Evolutionary conservation across 2,113 vertebrate genomes (phyloP).

Genomic region (Carollia perspicillata): DNA sequence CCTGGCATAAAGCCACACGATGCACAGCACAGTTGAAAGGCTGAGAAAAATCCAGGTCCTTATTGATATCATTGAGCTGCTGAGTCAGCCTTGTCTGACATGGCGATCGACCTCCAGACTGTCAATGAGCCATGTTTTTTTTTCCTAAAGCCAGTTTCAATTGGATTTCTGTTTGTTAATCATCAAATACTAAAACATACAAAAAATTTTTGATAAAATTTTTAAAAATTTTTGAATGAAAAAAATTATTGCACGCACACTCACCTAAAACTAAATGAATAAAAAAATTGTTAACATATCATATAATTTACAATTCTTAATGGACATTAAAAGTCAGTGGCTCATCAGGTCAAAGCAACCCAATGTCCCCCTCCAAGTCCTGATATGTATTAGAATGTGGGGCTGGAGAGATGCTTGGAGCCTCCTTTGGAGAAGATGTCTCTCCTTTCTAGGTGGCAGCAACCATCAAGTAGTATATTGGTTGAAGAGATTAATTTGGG

Average conservation of each 20-base stretch:
- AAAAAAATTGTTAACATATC: neutral
- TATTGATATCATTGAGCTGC: neutral
- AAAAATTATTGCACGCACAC: neutral
- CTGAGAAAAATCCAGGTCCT: neutral
- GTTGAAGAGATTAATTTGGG: neutral
- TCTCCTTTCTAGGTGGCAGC: neutral
- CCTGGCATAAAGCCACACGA: neutral
- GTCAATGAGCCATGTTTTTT: neutral
- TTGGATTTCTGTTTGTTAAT: neutral
- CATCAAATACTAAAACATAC: neutral
- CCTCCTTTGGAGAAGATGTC: neutral
- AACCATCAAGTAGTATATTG: neutral
- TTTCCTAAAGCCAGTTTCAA: neutral
- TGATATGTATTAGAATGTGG: neutral
- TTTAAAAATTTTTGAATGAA: neutral
- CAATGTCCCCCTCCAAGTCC: neutral
- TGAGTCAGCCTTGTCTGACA: neutral
- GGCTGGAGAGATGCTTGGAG: neutral
- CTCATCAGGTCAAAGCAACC: neutral
- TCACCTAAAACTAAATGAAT: neutral
- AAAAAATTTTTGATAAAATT: neutral
- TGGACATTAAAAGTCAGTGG: neutral
- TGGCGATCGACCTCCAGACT: neutral
- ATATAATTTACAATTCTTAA: neutral
- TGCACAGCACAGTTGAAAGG: neutral